Evolutionary conservation across 2,888 invertebrate species (phyloP).

Genomic region (Reticulitermes lucifugus): DNA sequence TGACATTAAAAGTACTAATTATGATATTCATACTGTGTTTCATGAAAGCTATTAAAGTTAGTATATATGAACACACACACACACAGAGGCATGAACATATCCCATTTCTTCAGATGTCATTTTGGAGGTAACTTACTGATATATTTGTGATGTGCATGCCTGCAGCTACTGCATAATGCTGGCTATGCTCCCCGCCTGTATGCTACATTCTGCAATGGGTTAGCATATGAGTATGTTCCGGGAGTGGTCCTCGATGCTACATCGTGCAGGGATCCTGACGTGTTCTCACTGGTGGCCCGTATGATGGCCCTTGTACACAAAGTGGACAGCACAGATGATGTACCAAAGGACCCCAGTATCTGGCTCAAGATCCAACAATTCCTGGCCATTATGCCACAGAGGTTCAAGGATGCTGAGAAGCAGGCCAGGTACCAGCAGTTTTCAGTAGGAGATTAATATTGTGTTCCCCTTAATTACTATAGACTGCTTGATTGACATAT

Average conservation of each 20-base stretch:
- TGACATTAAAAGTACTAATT: too few relatives aligned
- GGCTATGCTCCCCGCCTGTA: conserved; percentile 88
- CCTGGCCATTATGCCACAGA: conserved; percentile 78
- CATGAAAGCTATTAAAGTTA: too few relatives aligned
- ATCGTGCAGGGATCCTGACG: conserved; percentile 72
- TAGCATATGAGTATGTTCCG: conserved; percentile 89
- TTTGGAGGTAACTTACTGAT: neutral
- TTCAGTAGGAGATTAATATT: too few relatives aligned
- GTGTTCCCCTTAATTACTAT: too few relatives aligned
- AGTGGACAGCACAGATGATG: conserved; percentile 57
- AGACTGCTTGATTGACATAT: too few relatives aligned
- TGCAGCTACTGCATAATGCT: conserved; percentile 73
- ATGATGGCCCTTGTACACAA: conserved; percentile 86
- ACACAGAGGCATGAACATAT: too few relatives aligned
- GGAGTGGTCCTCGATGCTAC: conserved; percentile 81
- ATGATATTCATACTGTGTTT: too few relatives aligned
- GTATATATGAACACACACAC: too few relatives aligned
- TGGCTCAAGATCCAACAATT: conserved; percentile 84
- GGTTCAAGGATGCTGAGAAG: conserved; percentile 74
- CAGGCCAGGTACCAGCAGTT: conserved; percentile 72
- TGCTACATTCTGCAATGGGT: conserved; percentile 93
- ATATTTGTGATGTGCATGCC: neutral
- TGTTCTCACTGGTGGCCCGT: conserved; percentile 81
- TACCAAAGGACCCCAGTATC: conserved; percentile 69
- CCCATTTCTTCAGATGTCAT: neutral